Evolutionary conservation across 2,797 vertebrate genomes (phyloP).

Genomic region (Podargus strigoides): DNA sequence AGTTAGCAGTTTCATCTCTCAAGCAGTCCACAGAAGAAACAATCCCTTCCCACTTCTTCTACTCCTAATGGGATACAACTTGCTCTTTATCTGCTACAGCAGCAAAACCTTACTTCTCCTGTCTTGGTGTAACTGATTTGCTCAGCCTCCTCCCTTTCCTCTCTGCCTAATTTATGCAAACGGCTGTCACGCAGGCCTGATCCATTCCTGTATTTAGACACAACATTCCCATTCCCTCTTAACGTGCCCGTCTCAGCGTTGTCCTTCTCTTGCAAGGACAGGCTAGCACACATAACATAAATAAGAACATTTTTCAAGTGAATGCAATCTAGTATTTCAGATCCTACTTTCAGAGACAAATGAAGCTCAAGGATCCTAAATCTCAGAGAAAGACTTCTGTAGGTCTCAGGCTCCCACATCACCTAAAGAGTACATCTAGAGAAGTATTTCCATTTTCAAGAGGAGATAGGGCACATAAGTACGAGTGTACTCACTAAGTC

Average conservation of each 20-base stretch:
- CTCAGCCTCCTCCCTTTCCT: background rate
- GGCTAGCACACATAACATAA: background rate
- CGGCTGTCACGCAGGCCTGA: fast-evolving
- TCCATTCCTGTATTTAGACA: background rate
- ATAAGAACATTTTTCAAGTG: background rate
- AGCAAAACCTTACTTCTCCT: background rate
- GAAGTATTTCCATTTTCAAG: background rate
- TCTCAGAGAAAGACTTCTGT: background rate
- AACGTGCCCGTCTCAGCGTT: background rate
- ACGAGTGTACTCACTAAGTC: background rate
- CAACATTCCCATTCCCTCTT: background rate
- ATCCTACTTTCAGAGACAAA: background rate
- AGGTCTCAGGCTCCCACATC: background rate
- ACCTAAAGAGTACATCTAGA: background rate
- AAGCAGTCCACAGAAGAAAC: background rate
- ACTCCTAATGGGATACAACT: background rate
- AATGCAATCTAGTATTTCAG: background rate
- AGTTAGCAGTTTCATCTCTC: background rate
- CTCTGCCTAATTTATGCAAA: background rate
- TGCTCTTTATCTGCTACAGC: background rate
- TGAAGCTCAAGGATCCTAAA: background rate
- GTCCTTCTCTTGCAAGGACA: background rate
- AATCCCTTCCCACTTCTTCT: background rate
- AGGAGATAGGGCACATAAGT: background rate
- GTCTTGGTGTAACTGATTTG: background rate